Evolutionary conservation across 2,797 vertebrate genomes (phyloP), one percentile per base, ranked within the genome.

Genomic region (Alfaro cultratus): DNA sequence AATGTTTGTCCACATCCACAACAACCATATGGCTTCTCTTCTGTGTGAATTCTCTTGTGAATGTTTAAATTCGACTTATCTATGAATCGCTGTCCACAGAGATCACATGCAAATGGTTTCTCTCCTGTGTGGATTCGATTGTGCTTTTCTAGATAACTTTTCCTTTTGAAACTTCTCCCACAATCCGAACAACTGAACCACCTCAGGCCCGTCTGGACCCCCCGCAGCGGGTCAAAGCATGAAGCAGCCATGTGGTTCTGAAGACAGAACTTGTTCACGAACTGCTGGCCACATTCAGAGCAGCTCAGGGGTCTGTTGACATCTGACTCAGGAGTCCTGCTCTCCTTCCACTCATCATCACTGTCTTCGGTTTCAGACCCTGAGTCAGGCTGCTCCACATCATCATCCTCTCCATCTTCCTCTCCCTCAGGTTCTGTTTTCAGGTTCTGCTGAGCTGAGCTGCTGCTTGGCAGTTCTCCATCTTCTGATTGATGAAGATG

Each of bases 161-260:
- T 64, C 60, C 18, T 64, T n/a, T n/a, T n/a, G 60, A 64, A 64
- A 64, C 36, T 64, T 64, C 60, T 64, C 60, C 31, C 60, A n/a
- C n/a, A n/a, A n/a, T n/a, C n/a, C n/a, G n/a, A n/a, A n/a, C n/a
- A n/a, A n/a, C n/a, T n/a, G n/a, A n/a, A n/a, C n/a, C n/a, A n/a
- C n/a, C n/a, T n/a, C n/a, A n/a, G n/a, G n/a, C n/a, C n/a, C n/a
- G n/a, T n/a, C n/a, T n/a, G n/a, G n/a, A n/a, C n/a, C n/a, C n/a
- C n/a, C n/a, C n/a, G n/a, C n/a, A n/a, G n/a, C n/a, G n/a, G n/a
- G n/a, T n/a, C n/a, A n/a, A n/a, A n/a, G n/a, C n/a, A n/a, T n/a
- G n/a, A n/a, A n/a, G n/a, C n/a, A n/a, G n/a, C n/a, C n/a, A n/a
- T n/a, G n/a, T n/a, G n/a, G n/a, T n/a, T n/a, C n/a, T n/a, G n/a